Percentiles rank a stretch among this genome's conserved stretches.
Evolutionary conservation across 2,113 vertebrate genomes (phyloP).

Genomic region (Callopanchax toddi): DNA sequence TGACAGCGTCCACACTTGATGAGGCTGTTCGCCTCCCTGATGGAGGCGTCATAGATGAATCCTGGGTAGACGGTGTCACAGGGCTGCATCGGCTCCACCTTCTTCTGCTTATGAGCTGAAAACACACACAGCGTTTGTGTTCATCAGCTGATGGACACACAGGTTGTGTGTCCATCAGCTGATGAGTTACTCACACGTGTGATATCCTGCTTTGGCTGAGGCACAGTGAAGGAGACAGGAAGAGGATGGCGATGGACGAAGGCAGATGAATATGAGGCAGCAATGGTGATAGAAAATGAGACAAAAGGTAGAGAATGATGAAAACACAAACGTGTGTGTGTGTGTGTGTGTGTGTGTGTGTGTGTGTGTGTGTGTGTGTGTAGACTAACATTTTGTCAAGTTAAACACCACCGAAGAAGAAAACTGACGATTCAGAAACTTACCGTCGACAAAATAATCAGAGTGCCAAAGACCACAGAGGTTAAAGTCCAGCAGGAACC

Average conservation of each 20-base stretch:
- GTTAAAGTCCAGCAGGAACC: slow-evolving; percentile 92
- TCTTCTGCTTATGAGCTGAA: slow-evolving; percentile 91
- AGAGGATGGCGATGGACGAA: not conserved
- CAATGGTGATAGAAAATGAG: slow-evolving; percentile 22
- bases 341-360: too few species aligned
- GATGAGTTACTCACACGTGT: slow-evolving; percentile 73
- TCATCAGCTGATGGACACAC: too few species aligned
- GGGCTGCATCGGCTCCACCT: slow-evolving; percentile 85
- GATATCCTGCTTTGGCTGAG: slow-evolving; percentile 80
- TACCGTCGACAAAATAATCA: slow-evolving; percentile 88
- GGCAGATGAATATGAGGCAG: slow-evolving; percentile 30
- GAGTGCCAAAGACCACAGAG: slow-evolving; percentile 86
- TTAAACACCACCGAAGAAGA: too few species aligned
- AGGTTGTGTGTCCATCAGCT: not conserved
- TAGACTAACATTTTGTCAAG: too few species aligned
- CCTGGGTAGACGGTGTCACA: slow-evolving; percentile 92
- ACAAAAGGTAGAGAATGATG: slow-evolving; percentile 16
- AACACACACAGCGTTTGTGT: not conserved
- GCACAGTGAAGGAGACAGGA: slow-evolving; percentile 12
- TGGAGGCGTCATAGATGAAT: slow-evolving; percentile 84
- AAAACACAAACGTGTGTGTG: not conserved
- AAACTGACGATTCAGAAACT: slow-evolving; percentile 10
- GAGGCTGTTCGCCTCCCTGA: slow-evolving; percentile 89
- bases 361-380: too few species aligned
- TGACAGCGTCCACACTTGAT: slow-evolving; percentile 91